Base-by-base conservation (phyloP, 2,113 vertebrate genomes). In the Monopterus albus region DNA sequence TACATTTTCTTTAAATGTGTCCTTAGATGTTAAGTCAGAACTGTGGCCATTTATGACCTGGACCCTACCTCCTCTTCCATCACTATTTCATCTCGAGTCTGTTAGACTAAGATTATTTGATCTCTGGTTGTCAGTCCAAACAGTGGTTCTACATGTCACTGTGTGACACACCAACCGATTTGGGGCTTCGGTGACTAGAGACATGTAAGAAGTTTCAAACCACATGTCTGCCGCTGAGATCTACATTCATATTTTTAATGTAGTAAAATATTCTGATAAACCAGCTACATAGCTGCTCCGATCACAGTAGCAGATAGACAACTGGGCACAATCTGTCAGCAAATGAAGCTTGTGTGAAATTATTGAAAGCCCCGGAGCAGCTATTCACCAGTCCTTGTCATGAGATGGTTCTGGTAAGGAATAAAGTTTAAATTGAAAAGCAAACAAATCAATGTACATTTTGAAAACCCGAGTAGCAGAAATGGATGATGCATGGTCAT, bases 1-100 rank as follows among this genome's bases (percentile, higher is more conserved):
- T 45, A 55, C 4, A 33, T 50, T 47, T 55, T 31, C 12, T 79
- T 71, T 72, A 18, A 53, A 18, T 78, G 28, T 56, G 49, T 29
- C 21, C 76, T 35, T 10, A 40, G 38, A 47, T 55, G 31, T 72
- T 42, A 6, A 25, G 71, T 65, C 21, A 28, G 8, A 67, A 42
- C 61, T 74, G 20, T 68, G 72, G 31, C 38, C 39, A 49, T 65
- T 33, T 63, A 33, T 42, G 6, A 58, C 72, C 40, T 33, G 7
- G 11, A 64, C 21, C 23, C 35, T 47, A 28, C 6, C 26, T 56
- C n/a, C n/a, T n/a, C n/a, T n/a, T n/a, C n/a, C n/a, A n/a, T n/a
- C n/a, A 23, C 5, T 28, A 9, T 26, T 50, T 23, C 0, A 56
- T 50, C 43, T 15, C 13, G 12, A n/a, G n/a, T n/a, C n/a, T n/a